Base-by-base conservation (phyloP, 2,888 invertebrate genomes). In the Cheiracanthium punctorium region DNA sequence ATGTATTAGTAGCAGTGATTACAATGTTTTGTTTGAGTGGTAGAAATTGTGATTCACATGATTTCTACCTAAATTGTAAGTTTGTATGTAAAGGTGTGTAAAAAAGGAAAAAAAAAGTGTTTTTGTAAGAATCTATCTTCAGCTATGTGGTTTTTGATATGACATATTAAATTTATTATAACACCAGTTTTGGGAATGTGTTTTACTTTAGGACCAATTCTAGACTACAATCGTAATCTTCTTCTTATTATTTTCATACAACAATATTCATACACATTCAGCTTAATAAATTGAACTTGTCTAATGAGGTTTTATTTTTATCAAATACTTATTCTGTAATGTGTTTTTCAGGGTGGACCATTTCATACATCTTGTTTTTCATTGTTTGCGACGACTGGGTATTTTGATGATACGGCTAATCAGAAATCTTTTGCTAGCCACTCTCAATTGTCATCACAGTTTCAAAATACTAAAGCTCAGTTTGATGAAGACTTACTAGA, bases 401-500 rank as follows among this genome's bases (percentile, higher is more conserved):
- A 14, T 67, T 14, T 30, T 29, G 14, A 10, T 1, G 1, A 32
- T 43, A 29, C 33, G 20, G 30, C 29, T 48, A 30, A 29, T 14
- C 1, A 8, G 0, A 43, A n/a, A 48, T 14, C 0, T 17, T 52
- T 52, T 32, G 20, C 33, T 48, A 24, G 24, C 20, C 20, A 20
- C 24, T 48, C 33, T 37, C 24, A n/a, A 30, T 64, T 33, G 28
- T 73, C 73, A 24, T 28, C n/a, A 8, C 24, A 74, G 33, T 80
- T 80, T 48, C 48, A 52, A 48, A 80, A 73, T 24, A 24, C 67
- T 14, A 17, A 12, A 0, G 32, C 0, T 1, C 32, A 30, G 17
- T 80, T 80, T 73, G 80, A 80, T 48, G 65, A 67, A 20, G 80
- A 80, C 12, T 37, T 80, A 1, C 30, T 48, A 24, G 48, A 67